Conservation (phyloP, 30 jellyfish, hydroid and myxozoan genomes). For the Turritopsis rubra region DNA sequence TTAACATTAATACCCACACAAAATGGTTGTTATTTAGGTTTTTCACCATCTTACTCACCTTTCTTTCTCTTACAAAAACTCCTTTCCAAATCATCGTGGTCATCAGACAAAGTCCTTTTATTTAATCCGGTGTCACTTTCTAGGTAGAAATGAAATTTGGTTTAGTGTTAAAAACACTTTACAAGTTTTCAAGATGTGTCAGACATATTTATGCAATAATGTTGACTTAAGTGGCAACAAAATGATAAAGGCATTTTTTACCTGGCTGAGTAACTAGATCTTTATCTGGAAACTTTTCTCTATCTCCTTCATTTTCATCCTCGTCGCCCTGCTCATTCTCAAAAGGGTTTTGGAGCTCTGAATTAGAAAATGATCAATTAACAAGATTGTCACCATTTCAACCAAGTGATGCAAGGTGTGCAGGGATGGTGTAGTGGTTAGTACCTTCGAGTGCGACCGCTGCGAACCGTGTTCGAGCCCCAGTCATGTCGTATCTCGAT, state of each 20-base stretch:
- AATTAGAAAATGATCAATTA: not conserved
- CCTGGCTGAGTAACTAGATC: not conserved
- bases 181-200: not conserved
- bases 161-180: not conserved
- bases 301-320: not conserved
- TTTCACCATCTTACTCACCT: not conserved
- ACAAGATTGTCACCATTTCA: not conserved
- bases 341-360: not conserved
- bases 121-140: not conserved
- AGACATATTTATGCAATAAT: not conserved
- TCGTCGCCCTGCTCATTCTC: not conserved
- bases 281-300: not conserved
- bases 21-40: not conserved
- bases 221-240: not conserved
- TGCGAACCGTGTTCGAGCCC: too few relatives aligned
- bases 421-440: too few relatives aligned
- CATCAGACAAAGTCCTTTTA: not conserved
- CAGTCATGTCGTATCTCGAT: too few relatives aligned
- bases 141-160: not conserved
- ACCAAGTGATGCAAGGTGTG: not conserved
- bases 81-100: not conserved
- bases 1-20: not conserved
- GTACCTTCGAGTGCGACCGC: too few relatives aligned
- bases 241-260: not conserved
- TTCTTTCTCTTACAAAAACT: not conserved